These are phyloP conservation scores for Pseudonaja textilis DNA, from an alignment of 2,113 vertebrate genomes.

Conservation along the genomic window DNA sequence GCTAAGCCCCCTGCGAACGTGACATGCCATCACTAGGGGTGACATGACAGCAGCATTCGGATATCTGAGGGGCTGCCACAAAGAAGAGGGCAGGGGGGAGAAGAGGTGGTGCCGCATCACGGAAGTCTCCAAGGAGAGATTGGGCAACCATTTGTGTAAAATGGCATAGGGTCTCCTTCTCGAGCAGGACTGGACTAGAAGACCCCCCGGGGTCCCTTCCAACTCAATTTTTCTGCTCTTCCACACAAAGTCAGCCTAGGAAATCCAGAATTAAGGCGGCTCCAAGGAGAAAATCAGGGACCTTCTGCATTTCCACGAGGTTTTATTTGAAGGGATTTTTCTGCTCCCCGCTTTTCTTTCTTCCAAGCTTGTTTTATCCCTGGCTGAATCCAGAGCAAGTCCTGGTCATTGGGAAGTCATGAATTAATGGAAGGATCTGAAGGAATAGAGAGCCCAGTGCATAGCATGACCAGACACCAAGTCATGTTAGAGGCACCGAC, in stretches of 20 bases:
- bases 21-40: neutral
- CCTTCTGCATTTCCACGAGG: neutral
- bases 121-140: neutral
- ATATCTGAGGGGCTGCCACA: neutral
- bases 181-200: neutral
- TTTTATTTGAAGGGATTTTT: neutral
- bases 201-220: neutral
- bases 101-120: neutral
- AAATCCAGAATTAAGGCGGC: neutral
- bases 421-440: neutral
- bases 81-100: too few relatives aligned
- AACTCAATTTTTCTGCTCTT: neutral
- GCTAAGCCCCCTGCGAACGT: neutral
- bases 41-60: neutral
- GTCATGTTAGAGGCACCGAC: neutral
- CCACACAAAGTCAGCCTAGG: neutral
- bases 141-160: neutral
- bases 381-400: neutral
- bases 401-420: neutral
- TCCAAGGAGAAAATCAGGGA: neutral
- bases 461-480: neutral
- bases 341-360: neutral
- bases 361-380: neutral
- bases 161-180: neutral
- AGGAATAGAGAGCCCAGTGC: too few relatives aligned